Percentiles rank a stretch among this genome's conserved stretches.
These are phyloP conservation scores for Podotricha telesiphe DNA, from an alignment of 2,888 invertebrate genomes.

Conservation along the genomic window DNA sequence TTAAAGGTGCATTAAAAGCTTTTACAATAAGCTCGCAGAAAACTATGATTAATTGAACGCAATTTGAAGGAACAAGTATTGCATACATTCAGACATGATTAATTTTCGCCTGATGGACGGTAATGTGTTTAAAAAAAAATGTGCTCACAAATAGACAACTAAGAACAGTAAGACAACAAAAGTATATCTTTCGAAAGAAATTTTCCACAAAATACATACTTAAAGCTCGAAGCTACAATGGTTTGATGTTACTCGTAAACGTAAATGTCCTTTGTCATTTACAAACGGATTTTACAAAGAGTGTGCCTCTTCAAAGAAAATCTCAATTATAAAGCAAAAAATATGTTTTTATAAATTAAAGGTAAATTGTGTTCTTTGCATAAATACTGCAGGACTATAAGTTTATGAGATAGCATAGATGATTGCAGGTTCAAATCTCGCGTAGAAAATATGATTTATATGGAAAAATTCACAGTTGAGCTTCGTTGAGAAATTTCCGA, in stretches of 20 bases:
- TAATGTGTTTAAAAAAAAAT: not conserved
- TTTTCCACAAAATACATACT: slow-evolving; percentile 2
- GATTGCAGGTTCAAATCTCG: too few species aligned
- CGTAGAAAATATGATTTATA: too few species aligned
- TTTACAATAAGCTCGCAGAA: too few species aligned
- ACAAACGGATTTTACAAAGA: slow-evolving; percentile 6
- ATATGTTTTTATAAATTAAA: not conserved
- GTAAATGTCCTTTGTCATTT: slow-evolving; percentile 24
- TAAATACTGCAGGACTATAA: too few species aligned
- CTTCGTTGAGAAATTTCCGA: too few species aligned
- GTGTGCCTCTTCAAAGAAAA: not conserved
- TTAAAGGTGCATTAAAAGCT: too few species aligned
- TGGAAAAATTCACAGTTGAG: too few species aligned
- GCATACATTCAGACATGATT: not conserved
- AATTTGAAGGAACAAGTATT: not conserved
- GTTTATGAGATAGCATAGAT: too few species aligned
- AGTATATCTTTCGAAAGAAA: not conserved
- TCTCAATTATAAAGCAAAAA: not conserved
- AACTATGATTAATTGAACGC: not conserved
- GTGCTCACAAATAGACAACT: too few species aligned
- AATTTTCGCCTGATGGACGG: not conserved
- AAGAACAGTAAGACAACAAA: not conserved
- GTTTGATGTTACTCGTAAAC: slow-evolving; percentile 15
- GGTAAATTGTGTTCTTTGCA: too few species aligned
- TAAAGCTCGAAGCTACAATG: slow-evolving; percentile 7